A percentile compares a stretch with the other conserved stretches of the same genome.
phyloP scores from a whole-genome alignment of 2,797 vertebrate genomes.

The Esox lucius region DNA sequence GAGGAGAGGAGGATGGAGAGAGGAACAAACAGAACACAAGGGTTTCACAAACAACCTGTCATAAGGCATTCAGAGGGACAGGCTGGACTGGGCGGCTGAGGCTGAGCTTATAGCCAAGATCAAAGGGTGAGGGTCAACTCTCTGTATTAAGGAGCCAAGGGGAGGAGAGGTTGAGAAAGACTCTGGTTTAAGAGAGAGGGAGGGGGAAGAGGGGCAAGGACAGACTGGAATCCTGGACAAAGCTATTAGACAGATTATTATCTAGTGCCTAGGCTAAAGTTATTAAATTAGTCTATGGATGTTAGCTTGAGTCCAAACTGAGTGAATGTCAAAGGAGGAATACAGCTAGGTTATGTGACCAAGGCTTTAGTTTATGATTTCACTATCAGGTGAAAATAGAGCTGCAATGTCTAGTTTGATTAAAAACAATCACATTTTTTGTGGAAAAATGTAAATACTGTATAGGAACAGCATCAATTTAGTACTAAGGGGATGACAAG shows the following conservation, averaged over 20 bases:
- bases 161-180: conserved; percentile 6
- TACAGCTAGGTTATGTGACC: not conserved
- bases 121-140: conserved; percentile 58
- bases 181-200: not conserved
- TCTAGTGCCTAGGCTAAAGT: not conserved
- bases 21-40: conserved; percentile 68
- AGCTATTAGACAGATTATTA: not conserved
- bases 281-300: not conserved
- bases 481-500: not conserved
- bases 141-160: conserved; percentile 26
- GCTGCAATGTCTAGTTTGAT: not conserved
- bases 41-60: conserved; percentile 76
- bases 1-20: conserved; percentile 48
- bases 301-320: conserved; percentile 6
- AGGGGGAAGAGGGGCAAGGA: not conserved
- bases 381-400: conserved; percentile 3
- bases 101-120: conserved; percentile 42
- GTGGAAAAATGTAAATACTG: no score
- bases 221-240: not conserved
- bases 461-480: no score
- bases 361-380: not conserved
- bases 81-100: conserved; percentile 56
- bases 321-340: conserved; percentile 14
- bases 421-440: not conserved
- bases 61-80: conserved; percentile 71